phyloP scores from a whole-genome alignment of 2,113 vertebrate genomes.

The Campylomormyrus numenius region DNA sequence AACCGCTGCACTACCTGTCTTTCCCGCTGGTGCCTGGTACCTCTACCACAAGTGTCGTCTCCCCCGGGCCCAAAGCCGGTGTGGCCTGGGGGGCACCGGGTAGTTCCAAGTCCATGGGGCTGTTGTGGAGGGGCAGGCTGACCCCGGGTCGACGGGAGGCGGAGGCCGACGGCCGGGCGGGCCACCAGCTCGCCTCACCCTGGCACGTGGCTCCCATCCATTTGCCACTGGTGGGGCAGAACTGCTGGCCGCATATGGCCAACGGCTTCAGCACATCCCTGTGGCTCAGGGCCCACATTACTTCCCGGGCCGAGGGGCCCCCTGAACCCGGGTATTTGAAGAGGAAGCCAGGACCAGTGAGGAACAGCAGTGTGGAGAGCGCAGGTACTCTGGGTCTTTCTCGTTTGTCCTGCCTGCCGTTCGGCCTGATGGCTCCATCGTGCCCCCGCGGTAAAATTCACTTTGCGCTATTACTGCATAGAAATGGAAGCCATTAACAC shows the following conservation, averaged over 20 bases:
- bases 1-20: slow-evolving; percentile 77
- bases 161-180: slow-evolving; percentile 48
- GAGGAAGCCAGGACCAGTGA: slow-evolving; percentile 39
- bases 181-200: slow-evolving; percentile 71
- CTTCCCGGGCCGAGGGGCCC: slow-evolving; percentile 41
- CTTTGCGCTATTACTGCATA: background rate
- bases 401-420: background rate
- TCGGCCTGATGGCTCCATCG: background rate
- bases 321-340: slow-evolving; percentile 54
- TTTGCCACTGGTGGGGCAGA: slow-evolving; percentile 84
- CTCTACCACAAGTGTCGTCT: slow-evolving; percentile 38
- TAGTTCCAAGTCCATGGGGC: slow-evolving; percentile 42
- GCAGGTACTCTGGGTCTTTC: slow-evolving; percentile 46
- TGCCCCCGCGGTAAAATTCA: background rate
- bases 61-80: slow-evolving; percentile 55
- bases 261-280: slow-evolving; percentile 87
- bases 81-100: slow-evolving; percentile 44
- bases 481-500: background rate
- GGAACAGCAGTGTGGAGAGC: slow-evolving; percentile 54
- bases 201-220: slow-evolving; percentile 87
- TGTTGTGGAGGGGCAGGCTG: slow-evolving; percentile 60
- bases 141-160: slow-evolving; percentile 62
- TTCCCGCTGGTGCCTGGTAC: slow-evolving; percentile 71
- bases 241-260: slow-evolving; percentile 95
- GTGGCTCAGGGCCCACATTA: slow-evolving; percentile 69